These are phyloP conservation scores for Zelleria hepariella DNA, from an alignment of 2,888 invertebrate genomes.

Conservation along the genomic window DNA sequence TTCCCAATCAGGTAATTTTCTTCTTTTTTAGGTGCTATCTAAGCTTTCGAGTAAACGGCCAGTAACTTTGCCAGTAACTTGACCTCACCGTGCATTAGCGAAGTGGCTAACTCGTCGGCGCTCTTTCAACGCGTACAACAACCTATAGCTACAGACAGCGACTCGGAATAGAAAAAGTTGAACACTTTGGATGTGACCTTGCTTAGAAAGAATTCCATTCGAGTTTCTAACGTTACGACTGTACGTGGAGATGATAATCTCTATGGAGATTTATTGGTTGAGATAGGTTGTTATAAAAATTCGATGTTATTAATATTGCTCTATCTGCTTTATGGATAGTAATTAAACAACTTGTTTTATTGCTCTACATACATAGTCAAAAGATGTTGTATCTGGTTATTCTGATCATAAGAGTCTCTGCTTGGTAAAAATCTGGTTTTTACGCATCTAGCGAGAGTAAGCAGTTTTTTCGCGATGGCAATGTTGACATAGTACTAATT, in stretches of 20 bases:
- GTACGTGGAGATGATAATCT: not conserved
- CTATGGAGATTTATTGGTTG: not conserved
- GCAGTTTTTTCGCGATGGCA: too few species aligned
- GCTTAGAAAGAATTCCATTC: not conserved
- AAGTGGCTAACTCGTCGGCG: conserved; percentile 34
- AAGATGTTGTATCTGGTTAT: too few species aligned
- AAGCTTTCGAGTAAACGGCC: conserved; percentile 20
- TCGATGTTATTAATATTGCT: not conserved
- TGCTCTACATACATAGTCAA: not conserved
- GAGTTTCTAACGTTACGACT: not conserved
- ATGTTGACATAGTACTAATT: too few species aligned
- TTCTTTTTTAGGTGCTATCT: conserved; percentile 31
- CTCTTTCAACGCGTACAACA: conserved; percentile 49
- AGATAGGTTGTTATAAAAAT: not conserved
- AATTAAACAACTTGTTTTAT: not conserved
- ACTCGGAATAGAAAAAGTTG: conserved; percentile 11
- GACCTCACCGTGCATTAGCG: conserved; percentile 55
- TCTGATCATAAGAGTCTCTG: too few species aligned
- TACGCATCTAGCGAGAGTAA: too few species aligned
- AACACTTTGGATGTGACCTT: conserved; percentile 20
- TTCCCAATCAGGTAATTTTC: conserved; percentile 4
- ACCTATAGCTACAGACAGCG: conserved; percentile 35
- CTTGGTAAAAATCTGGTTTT: too few species aligned
- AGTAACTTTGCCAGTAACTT: conserved; percentile 46
- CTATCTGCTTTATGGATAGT: not conserved